Evolutionary conservation across 2,113 vertebrate genomes (phyloP).

Genomic region (Xiphias gladius): DNA sequence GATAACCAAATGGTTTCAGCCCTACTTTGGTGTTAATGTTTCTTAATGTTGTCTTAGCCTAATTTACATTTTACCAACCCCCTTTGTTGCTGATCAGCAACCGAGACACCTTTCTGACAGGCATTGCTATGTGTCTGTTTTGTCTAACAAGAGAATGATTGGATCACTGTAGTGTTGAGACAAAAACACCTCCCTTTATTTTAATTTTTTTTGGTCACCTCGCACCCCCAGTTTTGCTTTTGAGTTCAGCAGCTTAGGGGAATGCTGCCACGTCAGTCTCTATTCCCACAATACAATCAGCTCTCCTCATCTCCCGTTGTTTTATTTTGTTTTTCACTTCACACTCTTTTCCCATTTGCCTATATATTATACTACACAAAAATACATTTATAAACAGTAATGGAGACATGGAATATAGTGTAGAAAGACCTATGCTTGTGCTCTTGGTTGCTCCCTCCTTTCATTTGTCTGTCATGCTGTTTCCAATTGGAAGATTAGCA

Average conservation of each 20-base stretch:
- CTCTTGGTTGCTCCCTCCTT: slow-evolving; percentile 2
- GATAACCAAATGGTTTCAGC: neutral
- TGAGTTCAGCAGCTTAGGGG: neutral
- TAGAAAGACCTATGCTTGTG: neutral
- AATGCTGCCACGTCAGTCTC: neutral
- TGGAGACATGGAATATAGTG: slow-evolving; percentile 6
- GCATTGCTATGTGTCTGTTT: slow-evolving; percentile 19
- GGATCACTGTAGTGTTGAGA: slow-evolving; percentile 11
- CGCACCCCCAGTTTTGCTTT: neutral
- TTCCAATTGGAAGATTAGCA: slow-evolving; percentile 70
- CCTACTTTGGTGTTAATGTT: neutral
- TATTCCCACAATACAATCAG: neutral
- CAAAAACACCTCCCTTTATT: slow-evolving; percentile 1
- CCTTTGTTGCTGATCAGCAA: neutral
- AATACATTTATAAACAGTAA: slow-evolving; percentile 13
- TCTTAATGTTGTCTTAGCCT: neutral
- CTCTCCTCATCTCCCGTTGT: neutral
- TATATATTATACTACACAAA: neutral
- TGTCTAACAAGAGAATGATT: slow-evolving; percentile 12
- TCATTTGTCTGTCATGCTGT: slow-evolving; percentile 48
- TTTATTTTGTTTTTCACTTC: neutral
- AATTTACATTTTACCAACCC: neutral
- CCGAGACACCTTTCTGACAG: neutral
- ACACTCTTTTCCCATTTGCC: slow-evolving; percentile 9
- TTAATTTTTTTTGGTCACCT: neutral